A percentile compares a stretch with the other conserved stretches of the same genome.
phyloP scores from a whole-genome alignment of 2,888 invertebrate species.

The Agrotis puta region DNA sequence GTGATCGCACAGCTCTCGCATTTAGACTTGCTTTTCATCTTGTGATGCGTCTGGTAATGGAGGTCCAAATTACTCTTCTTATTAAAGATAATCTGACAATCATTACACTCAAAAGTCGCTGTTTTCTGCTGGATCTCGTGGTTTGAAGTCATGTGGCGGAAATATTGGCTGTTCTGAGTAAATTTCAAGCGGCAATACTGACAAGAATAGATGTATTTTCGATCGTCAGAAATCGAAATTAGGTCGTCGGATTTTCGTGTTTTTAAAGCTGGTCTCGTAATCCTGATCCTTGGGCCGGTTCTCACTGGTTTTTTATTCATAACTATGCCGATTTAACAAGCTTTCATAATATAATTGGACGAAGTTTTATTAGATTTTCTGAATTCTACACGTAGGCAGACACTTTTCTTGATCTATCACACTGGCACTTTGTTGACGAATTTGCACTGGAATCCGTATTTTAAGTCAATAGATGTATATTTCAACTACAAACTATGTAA shows the following conservation, averaged over 20 bases:
- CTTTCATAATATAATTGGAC: slow-evolving; percentile 51
- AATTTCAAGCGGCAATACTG: slow-evolving; percentile 86
- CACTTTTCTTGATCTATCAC: slow-evolving; percentile 24
- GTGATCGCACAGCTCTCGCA: slow-evolving; percentile 86
- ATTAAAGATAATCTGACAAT: slow-evolving; percentile 84
- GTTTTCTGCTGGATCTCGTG: slow-evolving; percentile 83
- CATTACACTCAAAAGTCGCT: slow-evolving; percentile 84
- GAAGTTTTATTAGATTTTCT: slow-evolving; percentile 46
- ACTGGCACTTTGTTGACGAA: slow-evolving; percentile 29
- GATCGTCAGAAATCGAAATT: slow-evolving; percentile 71
- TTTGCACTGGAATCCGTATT: slow-evolving; percentile 32
- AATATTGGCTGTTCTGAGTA: slow-evolving; percentile 86
- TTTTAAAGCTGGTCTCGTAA: slow-evolving; percentile 79
- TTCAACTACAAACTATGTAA: slow-evolving; percentile 42
- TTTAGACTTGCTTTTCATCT: slow-evolving; percentile 82
- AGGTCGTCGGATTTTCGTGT: slow-evolving; percentile 75
- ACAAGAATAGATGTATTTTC: slow-evolving; percentile 82
- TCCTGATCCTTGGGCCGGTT: slow-evolving; percentile 84
- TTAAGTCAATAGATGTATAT: slow-evolving; percentile 11
- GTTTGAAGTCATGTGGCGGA: slow-evolving; percentile 87
- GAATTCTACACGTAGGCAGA: slow-evolving; percentile 73
- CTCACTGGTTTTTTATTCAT: slow-evolving; percentile 86
- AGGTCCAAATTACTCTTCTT: slow-evolving; percentile 82
- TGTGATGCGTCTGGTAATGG: slow-evolving; percentile 84
- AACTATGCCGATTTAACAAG: slow-evolving; percentile 68